Conservation (phyloP, 2,888 invertebrate genomes). For the Caenorhabditis sinica region DNA sequence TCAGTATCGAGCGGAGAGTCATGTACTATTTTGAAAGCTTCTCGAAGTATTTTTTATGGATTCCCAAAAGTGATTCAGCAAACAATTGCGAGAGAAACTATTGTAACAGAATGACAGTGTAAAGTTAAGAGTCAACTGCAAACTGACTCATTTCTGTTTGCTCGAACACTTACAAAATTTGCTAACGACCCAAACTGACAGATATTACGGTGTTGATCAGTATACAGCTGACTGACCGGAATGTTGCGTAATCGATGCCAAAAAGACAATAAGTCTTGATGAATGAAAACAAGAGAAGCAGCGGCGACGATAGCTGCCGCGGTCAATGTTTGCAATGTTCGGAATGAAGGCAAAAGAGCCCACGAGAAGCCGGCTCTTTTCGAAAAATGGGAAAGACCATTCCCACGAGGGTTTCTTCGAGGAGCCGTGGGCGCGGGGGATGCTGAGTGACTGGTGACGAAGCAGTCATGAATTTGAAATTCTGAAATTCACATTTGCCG, state of each 20-base stretch:
- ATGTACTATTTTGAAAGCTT: not conserved
- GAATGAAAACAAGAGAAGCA: constrained; percentile 8
- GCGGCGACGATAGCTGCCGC: constrained; percentile 8
- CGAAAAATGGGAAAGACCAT: constrained; percentile 35
- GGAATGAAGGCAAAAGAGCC: constrained; percentile 39
- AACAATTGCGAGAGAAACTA: constrained; percentile 10
- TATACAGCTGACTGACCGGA: constrained; percentile 32
- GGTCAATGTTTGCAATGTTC: constrained; percentile 63
- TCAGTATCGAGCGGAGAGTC: too few relatives aligned
- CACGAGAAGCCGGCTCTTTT: constrained; percentile 36
- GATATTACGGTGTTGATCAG: constrained; percentile 5
- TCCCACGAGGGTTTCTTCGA: constrained; percentile 56
- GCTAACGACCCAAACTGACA: constrained; percentile 4
- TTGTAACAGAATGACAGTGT: constrained; percentile 27
- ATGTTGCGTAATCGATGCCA: constrained; percentile 54
- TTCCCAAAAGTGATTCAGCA: constrained; percentile 6
- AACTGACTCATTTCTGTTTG: constrained; percentile 52
- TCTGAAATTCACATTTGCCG: constrained; percentile 42
- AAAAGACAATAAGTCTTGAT: constrained; percentile 21
- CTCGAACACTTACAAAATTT: constrained; percentile 35
- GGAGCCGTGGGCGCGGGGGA: not conserved
- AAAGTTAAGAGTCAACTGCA: constrained; percentile 7
- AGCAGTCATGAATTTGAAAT: constrained; percentile 61
- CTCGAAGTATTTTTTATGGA: not conserved
- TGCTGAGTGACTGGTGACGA: constrained; percentile 56